These are phyloP conservation scores for Chrysina gloriosa DNA, from an alignment of 2,888 invertebrate species.

Conservation along the genomic window DNA sequence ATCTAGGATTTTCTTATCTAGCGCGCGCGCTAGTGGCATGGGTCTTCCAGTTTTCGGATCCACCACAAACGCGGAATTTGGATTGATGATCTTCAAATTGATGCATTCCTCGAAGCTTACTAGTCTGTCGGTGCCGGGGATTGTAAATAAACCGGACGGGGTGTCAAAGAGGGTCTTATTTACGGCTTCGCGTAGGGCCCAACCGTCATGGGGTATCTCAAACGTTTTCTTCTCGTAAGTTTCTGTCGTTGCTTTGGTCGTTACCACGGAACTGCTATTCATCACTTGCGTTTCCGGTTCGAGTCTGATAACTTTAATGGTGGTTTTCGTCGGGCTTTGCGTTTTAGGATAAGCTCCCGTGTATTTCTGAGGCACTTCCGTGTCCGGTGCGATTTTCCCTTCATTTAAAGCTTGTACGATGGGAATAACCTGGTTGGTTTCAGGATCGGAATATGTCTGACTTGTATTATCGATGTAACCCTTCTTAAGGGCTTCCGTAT, in stretches of 20 bases:
- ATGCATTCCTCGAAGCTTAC: slow-evolving; percentile 90
- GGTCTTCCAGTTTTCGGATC: slow-evolving; percentile 74
- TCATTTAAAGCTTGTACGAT: slow-evolving; percentile 83
- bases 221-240: slow-evolving; percentile 75
- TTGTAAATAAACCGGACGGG: slow-evolving; percentile 82
- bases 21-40: slow-evolving; percentile 75
- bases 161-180: slow-evolving; percentile 86
- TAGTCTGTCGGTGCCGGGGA: slow-evolving; percentile 86
- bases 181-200: slow-evolving; percentile 86
- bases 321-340: slow-evolving; percentile 47
- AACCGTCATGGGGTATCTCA: slow-evolving; percentile 86
- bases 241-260: slow-evolving; percentile 49
- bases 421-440: slow-evolving; percentile 77
- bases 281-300: slow-evolving; percentile 27
- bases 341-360: slow-evolving; percentile 53
- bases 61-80: slow-evolving; percentile 83
- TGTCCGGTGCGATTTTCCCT: slow-evolving; percentile 75
- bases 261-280: slow-evolving; percentile 5
- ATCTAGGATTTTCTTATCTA: slow-evolving; percentile 84
- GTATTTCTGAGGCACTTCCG: slow-evolving; percentile 49
- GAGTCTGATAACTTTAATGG: slow-evolving; percentile 48
- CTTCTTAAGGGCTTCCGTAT: slow-evolving; percentile 80
- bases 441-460: slow-evolving; percentile 82
- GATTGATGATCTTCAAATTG: slow-evolving; percentile 85
- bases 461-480: slow-evolving; percentile 84